Conservation (phyloP, 2,797 vertebrate genomes). For the Setipinna tenuifilis region DNA sequence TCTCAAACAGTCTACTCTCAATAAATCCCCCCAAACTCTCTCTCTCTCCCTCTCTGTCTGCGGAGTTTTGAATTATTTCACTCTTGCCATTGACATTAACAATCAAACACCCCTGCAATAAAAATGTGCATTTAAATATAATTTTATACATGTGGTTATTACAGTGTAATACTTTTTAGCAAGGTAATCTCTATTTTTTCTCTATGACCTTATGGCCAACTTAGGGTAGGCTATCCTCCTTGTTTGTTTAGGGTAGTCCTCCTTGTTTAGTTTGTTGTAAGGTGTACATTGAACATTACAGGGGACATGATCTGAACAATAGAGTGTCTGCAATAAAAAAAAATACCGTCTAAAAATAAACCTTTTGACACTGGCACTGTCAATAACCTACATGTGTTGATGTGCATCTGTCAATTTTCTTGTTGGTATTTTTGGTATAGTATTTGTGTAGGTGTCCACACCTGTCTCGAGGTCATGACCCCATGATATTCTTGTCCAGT, state of each 20-base stretch:
- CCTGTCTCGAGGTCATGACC: constrained; percentile 76
- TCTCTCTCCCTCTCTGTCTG: constrained; percentile 33
- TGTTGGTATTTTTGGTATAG: constrained; percentile 53
- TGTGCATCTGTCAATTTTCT: constrained; percentile 34
- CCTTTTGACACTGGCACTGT: no score
- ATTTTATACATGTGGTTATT: background rate
- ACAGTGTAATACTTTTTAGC: background rate
- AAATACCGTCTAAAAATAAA: no score
- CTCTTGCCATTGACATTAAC: background rate
- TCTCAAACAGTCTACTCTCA: background rate
- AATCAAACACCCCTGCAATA: background rate
- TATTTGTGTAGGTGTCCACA: constrained; percentile 66
- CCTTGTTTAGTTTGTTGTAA: background rate
- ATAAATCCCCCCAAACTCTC: constrained; percentile 8
- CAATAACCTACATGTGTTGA: background rate
- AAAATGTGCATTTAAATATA: background rate
- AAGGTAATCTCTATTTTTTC: background rate
- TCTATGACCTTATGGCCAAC: no score
- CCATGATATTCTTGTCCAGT: constrained; percentile 56
- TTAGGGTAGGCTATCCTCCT: no score
- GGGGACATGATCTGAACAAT: no score
- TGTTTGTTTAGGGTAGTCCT: no score
- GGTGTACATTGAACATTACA: background rate
- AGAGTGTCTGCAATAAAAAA: no score
- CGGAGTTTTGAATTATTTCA: constrained; percentile 34